These are phyloP conservation scores for Anhinga rufa DNA, from an alignment of 2,113 vertebrate species.

Conservation along the genomic window DNA sequence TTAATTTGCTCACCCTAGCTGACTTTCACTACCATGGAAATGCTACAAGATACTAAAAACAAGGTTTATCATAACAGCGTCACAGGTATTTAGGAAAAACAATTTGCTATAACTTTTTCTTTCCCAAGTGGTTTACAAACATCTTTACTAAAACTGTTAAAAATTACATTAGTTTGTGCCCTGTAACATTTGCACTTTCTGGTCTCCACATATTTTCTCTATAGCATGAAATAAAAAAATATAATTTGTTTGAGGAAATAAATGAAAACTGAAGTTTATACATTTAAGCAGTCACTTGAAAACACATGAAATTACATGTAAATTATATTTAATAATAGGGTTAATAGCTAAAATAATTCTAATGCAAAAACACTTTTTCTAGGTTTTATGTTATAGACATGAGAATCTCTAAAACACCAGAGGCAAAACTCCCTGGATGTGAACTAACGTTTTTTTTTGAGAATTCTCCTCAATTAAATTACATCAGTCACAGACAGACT, in stretches of 20 bases:
- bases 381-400: not conserved
- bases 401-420: not conserved
- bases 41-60: not conserved
- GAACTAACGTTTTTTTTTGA: not conserved
- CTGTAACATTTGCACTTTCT: not conserved
- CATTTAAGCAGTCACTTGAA: not conserved
- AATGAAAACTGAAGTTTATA: not conserved
- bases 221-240: not conserved
- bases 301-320: not conserved
- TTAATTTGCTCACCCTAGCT: not conserved
- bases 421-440: not conserved
- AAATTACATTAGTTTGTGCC: not conserved
- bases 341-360: not conserved
- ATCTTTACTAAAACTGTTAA: not conserved
- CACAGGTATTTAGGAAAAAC: not conserved
- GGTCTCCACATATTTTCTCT: not conserved
- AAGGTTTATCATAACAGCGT: not conserved
- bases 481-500: not conserved
- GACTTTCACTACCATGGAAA: not conserved
- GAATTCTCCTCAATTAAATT: not conserved
- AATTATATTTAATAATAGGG: not conserved
- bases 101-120: not conserved
- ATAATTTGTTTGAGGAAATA: not conserved
- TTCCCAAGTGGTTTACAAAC: not conserved
- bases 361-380: not conserved